Conservation (phyloP, 1,140 invertebrate species). For the Brachionus asplanchnoidis region DNA sequence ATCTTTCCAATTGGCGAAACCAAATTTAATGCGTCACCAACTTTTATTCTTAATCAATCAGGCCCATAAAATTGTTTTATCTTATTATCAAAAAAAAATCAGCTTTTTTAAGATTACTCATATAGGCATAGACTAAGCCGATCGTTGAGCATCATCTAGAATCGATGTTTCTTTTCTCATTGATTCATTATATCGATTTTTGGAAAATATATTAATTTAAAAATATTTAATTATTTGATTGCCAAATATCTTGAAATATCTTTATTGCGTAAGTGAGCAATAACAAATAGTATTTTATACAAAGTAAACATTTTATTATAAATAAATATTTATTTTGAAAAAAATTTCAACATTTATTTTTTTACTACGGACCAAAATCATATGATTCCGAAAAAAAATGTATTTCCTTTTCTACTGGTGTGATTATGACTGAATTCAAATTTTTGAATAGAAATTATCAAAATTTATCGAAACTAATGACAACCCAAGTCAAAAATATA, state of each 20-base stretch:
- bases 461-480: neutral
- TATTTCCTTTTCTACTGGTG: neutral
- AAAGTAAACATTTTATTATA: neutral
- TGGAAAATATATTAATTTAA: neutral
- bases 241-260: neutral
- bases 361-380: too few species aligned
- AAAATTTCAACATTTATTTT: too few species aligned
- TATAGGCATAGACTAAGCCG: neutral
- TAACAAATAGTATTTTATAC: neutral
- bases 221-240: slow-evolving; percentile 1
- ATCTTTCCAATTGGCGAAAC: neutral
- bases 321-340: neutral
- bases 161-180: neutral
- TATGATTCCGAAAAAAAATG: too few species aligned
- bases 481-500: neutral
- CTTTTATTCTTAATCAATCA: neutral
- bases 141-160: neutral
- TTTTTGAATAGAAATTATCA: neutral
- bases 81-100: neutral
- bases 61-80: neutral
- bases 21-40: neutral
- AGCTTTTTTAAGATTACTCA: neutral
- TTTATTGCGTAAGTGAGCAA: neutral
- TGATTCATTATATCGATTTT: neutral
- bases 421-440: neutral